These are phyloP conservation scores for Anas platyrhynchos DNA, from an alignment of 2,113 vertebrate species.

Conservation along the genomic window DNA sequence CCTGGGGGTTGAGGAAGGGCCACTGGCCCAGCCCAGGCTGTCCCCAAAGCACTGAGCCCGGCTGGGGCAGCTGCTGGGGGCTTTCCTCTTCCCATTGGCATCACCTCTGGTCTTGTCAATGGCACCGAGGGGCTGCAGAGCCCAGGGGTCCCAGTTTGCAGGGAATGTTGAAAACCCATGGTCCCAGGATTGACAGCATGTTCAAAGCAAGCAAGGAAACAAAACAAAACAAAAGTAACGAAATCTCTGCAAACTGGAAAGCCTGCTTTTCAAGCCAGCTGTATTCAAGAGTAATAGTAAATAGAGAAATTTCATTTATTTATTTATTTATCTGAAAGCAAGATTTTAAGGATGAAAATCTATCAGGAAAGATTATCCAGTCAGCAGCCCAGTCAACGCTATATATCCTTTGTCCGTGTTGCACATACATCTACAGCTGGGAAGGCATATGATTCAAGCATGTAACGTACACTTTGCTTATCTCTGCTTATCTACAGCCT, in stretches of 20 bases:
- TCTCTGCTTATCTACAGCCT: not conserved
- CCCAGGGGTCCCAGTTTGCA: not conserved
- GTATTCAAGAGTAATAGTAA: not conserved
- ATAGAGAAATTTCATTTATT: no score
- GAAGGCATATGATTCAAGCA: not conserved
- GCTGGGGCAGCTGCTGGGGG: constrained; percentile 1
- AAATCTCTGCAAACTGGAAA: not conserved
- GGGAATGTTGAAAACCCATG: not conserved
- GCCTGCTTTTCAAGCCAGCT: not conserved
- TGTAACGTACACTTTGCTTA: accelerated
- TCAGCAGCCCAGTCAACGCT: not conserved
- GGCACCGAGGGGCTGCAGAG: not conserved
- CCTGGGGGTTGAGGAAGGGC: not conserved
- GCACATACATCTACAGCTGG: not conserved
- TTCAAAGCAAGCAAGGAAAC: not conserved
- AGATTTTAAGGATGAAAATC: not conserved
- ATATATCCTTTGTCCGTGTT: not conserved
- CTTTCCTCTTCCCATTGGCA: not conserved
- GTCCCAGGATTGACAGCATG: not conserved
- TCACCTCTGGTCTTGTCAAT: constrained; percentile 30
- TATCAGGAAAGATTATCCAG: not conserved
- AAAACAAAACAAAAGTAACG: not conserved
- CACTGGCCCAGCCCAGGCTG: not conserved
- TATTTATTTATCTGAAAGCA: no score
- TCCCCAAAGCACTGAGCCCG: not conserved